Base-by-base conservation (phyloP, 2,888 invertebrate species). In the Drosophila seclusa region DNA sequence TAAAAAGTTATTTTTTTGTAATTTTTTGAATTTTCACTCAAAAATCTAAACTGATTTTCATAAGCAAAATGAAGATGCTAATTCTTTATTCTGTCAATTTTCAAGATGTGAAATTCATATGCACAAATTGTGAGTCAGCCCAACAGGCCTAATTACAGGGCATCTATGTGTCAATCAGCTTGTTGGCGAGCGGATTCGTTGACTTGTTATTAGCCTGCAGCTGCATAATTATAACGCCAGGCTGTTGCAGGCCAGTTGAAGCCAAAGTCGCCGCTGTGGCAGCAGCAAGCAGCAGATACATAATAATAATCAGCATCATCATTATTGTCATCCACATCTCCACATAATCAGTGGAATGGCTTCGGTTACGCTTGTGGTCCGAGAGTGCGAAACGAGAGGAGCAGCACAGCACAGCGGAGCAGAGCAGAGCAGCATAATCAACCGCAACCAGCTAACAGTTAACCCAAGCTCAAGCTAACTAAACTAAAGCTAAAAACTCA, bases 381-480 rank as follows among this genome's bases (percentile, higher is more conserved):
- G 72, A 83, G 88, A 70, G 73, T 58, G 55, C 42, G 32, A 68
- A 34, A 45, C 18, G 49, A 62, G 55, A 71, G 78, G 55, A 74
- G 70, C 68, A 32, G 50, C 45, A 16, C 38, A 38, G 36, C 36
- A 21, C 13, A 45, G 21, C 34, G 16, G 5, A 34, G 34, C 34
- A 34, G 36, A 16, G 36, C 36, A 16, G 52, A 66, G 67, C 68
- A 81, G 87, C 89, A 90, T 83, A 89, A 91, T 90, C 92, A 91
- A 91, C 89, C 90, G 92, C 91, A 85, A 80, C 76, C 64, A 65
- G 74, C 57, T 54, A 61, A 66, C 80, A 52, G 80, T 70, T 80
- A 80, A 53, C 40, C 58, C 61, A 61, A 48, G 61, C 68, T 49
- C 18, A 49, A 52, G 64, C 66, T 48, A 63, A 58, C 45, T 45